Evolutionary conservation across 2,888 invertebrate genomes (phyloP).

Genomic region (Erpobdella octoculata): DNA sequence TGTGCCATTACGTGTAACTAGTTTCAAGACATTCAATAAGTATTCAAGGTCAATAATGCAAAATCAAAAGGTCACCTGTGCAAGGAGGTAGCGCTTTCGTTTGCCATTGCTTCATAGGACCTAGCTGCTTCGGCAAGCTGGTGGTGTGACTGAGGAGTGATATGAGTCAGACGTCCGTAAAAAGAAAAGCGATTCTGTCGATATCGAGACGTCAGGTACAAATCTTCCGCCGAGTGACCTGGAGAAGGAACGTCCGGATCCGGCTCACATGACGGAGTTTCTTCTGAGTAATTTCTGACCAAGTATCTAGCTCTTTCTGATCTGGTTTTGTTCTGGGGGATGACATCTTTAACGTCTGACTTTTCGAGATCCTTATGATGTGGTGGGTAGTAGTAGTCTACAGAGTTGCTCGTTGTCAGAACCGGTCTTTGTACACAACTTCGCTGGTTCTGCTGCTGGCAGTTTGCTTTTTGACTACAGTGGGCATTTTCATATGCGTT

Average conservation of each 20-base stretch:
- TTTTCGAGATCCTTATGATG: background rate
- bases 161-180: background rate
- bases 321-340: background rate
- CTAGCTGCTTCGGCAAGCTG: background rate
- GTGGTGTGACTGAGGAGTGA: background rate
- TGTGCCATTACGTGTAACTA: too few relatives aligned
- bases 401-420: constrained; percentile 10
- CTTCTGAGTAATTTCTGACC: constrained; percentile 11
- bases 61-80: background rate
- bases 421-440: background rate
- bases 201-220: background rate
- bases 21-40: too few relatives aligned
- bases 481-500: too few relatives aligned
- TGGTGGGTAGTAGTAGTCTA: background rate
- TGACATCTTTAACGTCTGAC: background rate
- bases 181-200: background rate
- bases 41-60: too few relatives aligned
- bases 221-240: background rate
- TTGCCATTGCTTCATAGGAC: background rate
- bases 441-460: constrained; percentile 2
- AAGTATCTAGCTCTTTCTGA: background rate
- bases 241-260: background rate
- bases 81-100: background rate
- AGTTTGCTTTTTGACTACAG: too few relatives aligned
- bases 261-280: background rate